Base-by-base conservation (phyloP, 1,140 invertebrate species). In the Lamellibrachia luymesi region DNA sequence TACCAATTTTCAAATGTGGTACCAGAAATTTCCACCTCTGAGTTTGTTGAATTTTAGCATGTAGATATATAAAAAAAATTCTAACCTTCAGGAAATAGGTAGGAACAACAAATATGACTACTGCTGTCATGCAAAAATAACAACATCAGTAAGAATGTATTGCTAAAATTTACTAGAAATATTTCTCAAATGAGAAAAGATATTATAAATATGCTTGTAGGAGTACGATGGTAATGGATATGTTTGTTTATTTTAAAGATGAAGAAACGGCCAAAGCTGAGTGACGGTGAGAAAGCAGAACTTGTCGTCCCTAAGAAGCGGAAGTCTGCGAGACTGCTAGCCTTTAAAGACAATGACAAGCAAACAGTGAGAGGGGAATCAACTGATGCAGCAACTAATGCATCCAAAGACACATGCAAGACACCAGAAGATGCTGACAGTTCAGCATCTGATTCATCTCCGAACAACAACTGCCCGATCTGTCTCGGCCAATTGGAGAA, bases 401-500 rank as follows among this genome's bases (percentile, higher is more conserved):
- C 64, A 2, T 80, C 64, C 17, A 80, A 80, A 80, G 64, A 22
- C 6, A 17, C 64, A 80, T 22, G 2, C 17, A 22, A 22, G 13
- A 80, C 64, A 22, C 17, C 64, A 80, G 25, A 80, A 80, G 64
- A 17, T 17, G 64, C 64, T 22, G 64, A 17, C 64, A 80, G 64
- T 80, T 80, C 64, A 80, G 13, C 64, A 22, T 80, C 64, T 17
- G 64, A 2, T 80, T 80, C 90, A 5, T 92, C 92, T 17, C 92
- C 96, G 38, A 96, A 97, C 52, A 95, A 95, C 27, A 96, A 95
- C 95, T 99, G 98, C 97, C 97, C 98, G 64, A 99, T 99, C 95
- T 99, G 98, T 95, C 97, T 99, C 91, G 98, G 98, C 51, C 97
- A 97, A 93, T 97, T 98, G 92, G 97, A 97, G 93, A 98, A 99